Conservation (phyloP, 1,140 invertebrate genomes). For the Eueides isabella region DNA sequence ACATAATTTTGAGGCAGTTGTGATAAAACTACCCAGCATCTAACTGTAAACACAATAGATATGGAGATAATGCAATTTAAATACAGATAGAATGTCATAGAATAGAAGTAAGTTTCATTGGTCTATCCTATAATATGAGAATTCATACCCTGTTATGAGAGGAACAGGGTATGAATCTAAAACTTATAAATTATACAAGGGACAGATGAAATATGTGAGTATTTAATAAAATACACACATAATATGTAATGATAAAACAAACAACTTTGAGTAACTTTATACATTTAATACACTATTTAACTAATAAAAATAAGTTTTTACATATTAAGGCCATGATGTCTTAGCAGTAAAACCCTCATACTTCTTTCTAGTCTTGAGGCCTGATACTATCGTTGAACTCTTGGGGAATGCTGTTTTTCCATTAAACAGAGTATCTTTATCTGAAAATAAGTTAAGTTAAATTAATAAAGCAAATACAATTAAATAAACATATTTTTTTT, state of each 20-base stretch:
- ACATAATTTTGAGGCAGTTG: too few relatives aligned
- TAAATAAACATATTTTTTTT: neutral
- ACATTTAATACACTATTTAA: conserved; percentile 7
- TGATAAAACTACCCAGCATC: too few relatives aligned
- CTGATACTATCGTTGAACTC: conserved; percentile 91
- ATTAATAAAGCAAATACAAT: neutral
- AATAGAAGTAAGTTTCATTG: too few relatives aligned
- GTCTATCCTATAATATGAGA: too few relatives aligned
- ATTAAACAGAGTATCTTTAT: conserved; percentile 90
- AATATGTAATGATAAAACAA: neutral
- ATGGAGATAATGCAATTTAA: too few relatives aligned
- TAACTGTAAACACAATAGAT: too few relatives aligned
- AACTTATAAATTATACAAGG: too few relatives aligned
- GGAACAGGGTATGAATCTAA: too few relatives aligned
- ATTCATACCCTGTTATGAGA: too few relatives aligned
- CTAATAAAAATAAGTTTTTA: conserved; percentile 25
- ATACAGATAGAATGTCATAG: too few relatives aligned
- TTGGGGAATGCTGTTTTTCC: conserved; percentile 92
- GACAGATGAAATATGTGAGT: too few relatives aligned
- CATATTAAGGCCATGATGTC: conserved; percentile 81
- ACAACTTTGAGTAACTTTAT: conserved; percentile 1
- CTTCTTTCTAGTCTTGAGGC: conserved; percentile 91
- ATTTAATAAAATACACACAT: too few relatives aligned
- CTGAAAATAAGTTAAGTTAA: conserved; percentile 75
- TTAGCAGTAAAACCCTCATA: conserved; percentile 88